Conservation (phyloP, 2,888 invertebrate genomes). For the Philereme transversata region DNA sequence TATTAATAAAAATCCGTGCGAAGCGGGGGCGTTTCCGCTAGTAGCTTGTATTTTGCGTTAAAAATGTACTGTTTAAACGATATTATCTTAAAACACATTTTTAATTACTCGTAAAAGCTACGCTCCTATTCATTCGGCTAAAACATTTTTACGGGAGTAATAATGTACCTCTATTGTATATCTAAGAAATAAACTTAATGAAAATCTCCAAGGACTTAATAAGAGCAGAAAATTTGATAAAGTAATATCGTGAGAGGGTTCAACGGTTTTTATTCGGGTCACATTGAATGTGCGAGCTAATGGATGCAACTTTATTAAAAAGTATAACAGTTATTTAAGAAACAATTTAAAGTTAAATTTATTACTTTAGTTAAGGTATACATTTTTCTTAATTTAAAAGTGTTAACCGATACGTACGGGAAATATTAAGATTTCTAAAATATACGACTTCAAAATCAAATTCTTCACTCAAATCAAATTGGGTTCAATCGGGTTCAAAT, state of each 20-base stretch:
- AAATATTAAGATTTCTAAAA: too few relatives aligned
- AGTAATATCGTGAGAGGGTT: slow-evolving; percentile 11
- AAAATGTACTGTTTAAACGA: slow-evolving; percentile 11
- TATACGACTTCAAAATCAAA: too few relatives aligned
- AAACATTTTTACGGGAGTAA: slow-evolving; percentile 33
- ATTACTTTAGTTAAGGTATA: too few relatives aligned
- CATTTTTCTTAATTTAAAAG: too few relatives aligned
- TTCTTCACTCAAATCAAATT: too few relatives aligned
- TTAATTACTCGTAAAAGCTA: slow-evolving; percentile 32
- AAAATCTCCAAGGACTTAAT: slow-evolving; percentile 47
- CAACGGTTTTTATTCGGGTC: slow-evolving; percentile 10
- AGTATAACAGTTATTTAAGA: neutral
- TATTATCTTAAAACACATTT: slow-evolving; percentile 28
- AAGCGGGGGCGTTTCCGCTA: too few relatives aligned
- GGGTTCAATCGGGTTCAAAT: too few relatives aligned
- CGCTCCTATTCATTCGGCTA: slow-evolving; percentile 26
- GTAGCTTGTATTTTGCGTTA: too few relatives aligned
- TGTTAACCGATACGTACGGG: too few relatives aligned
- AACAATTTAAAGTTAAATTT: too few relatives aligned
- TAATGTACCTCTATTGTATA: slow-evolving; percentile 39
- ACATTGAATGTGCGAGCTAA: neutral
- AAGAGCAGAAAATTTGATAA: slow-evolving; percentile 31
- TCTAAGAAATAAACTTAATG: slow-evolving; percentile 48
- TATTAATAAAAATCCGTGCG: too few relatives aligned
- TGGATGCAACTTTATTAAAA: neutral